Evolutionary conservation across 2,797 vertebrate genomes (phyloP).

Genomic region (Phaenicophaeus curvirostris): DNA sequence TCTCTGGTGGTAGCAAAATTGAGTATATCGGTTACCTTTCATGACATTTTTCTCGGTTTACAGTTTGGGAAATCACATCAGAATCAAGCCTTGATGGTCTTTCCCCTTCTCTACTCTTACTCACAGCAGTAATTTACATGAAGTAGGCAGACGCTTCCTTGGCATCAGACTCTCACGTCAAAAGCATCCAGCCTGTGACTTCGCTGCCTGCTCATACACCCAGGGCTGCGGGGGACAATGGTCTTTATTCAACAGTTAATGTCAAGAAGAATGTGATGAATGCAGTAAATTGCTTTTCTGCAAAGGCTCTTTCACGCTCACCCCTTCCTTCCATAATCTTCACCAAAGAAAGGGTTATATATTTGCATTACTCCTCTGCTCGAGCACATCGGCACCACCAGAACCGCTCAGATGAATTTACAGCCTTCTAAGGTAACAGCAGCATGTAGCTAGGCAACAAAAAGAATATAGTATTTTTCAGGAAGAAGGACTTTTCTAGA

Average conservation of each 20-base stretch:
- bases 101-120: background rate
- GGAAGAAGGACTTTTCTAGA: constrained; percentile 36
- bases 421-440: constrained; percentile 70
- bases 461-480: constrained; percentile 61
- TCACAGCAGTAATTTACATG: background rate
- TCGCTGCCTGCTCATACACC: background rate
- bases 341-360: background rate
- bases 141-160: background rate
- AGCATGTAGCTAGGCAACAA: constrained; percentile 62
- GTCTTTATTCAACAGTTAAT: background rate
- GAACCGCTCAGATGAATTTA: constrained; percentile 24
- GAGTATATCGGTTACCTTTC: background rate
- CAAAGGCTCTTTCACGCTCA: background rate
- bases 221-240: background rate
- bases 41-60: background rate
- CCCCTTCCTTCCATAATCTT: background rate
- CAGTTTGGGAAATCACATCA: constrained; percentile 5
- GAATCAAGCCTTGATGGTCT: background rate
- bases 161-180: background rate
- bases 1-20: background rate
- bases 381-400: background rate
- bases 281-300: background rate
- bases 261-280: background rate
- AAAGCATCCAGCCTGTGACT: constrained; percentile 7
- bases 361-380: constrained; percentile 35